Base-by-base conservation (phyloP, 2,888 invertebrate genomes). In the Neocrepidodera transversa region DNA sequence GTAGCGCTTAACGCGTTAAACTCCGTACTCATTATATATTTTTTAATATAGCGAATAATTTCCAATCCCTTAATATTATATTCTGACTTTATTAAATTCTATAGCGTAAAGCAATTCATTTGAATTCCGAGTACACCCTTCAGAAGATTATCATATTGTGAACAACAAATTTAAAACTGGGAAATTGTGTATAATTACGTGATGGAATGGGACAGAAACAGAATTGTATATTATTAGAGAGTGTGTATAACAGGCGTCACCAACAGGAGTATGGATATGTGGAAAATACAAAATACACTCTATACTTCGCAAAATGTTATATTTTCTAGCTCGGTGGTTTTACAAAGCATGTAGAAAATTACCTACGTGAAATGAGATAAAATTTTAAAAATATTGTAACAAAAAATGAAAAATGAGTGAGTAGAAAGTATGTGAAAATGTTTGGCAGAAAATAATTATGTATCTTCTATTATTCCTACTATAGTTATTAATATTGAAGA, bases 141-240 rank as follows among this genome's bases (percentile, higher is more conserved):
- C 43, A 32, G 51, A 56, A 52, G 48, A 48, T 60, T 60, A 43
- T 47, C 32, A 49, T 61, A 57, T 55, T 57, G 60, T 43, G 40
- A 52, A 30, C 53, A 61, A 57, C 53, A 61, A 57, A 56, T 57
- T 57, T 57, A 53, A 61, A 61, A 61, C 53, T 53, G 26, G 23
- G 48, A 55, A 60, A 60, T 56, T 51, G 35, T 42, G 50, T 48
- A 60, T 57, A 60, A 61, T 57, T 52, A 61, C 45, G 16, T 13
- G 13, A 42, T 13, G 40, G 42, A 43, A 32, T 42, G 42, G 30
- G 30, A n/a, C 26, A 20, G 1, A 52, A 11, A n/a, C 26, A 20
- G 1, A 52, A 11, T 42, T 30, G 30, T 20, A 32, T 38, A 52
- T 32, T 52, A 32, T 6, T n/a, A n/a, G n/a, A n/a, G 51, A 51